Conservation (phyloP, 2,113 vertebrate genomes). For the Chaetorhynchus papuensis region DNA sequence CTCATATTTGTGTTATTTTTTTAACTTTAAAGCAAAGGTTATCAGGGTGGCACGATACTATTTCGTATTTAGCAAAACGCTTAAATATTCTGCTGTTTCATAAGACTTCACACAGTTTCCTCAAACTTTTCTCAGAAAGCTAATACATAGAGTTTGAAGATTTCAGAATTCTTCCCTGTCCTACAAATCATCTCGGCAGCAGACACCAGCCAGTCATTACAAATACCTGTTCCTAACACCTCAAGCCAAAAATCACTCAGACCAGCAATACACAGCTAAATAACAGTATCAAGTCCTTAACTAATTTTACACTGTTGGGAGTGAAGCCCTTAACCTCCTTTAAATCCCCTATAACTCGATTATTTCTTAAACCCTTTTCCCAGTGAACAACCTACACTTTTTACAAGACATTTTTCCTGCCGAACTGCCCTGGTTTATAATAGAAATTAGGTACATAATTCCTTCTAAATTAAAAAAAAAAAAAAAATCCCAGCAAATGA, state of each 20-base stretch:
- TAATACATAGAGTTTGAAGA: not conserved
- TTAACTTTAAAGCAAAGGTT: not conserved
- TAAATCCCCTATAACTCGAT: not conserved
- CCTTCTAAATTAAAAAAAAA: not conserved
- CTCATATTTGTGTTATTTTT: not conserved
- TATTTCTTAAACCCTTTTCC: not conserved
- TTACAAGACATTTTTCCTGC: not conserved
- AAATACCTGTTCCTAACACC: not conserved
- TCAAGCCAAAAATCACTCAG: not conserved
- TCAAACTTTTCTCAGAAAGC: not conserved
- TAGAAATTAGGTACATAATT: not conserved
- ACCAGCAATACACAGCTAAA: not conserved
- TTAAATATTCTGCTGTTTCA: not conserved
- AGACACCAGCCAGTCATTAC: not conserved
- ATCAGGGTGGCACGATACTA: not conserved
- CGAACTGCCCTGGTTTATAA: not conserved
- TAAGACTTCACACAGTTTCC: not conserved
- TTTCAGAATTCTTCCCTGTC: not conserved
- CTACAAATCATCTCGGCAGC: not conserved
- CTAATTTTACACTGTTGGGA: not conserved
- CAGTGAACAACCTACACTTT: not conserved
- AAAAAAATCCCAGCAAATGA: not conserved
- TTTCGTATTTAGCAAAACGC: not conserved
- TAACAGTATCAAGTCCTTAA: not conserved
- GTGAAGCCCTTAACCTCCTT: not conserved